phyloP scores from a whole-genome alignment of 2,888 invertebrate genomes.

The Tupiocoris notatus region DNA sequence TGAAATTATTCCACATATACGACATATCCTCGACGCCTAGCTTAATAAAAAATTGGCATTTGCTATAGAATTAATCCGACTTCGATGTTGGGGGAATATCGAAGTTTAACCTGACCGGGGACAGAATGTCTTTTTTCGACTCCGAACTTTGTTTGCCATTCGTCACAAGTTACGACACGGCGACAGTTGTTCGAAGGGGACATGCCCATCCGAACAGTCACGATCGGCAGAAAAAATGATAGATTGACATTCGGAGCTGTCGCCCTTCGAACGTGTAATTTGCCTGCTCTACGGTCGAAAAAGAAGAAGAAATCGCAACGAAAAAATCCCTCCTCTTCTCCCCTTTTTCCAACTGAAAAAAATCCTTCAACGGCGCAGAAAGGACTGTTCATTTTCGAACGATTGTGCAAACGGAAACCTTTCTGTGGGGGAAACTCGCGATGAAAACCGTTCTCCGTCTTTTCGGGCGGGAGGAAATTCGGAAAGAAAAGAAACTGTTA shows the following conservation, averaged over 20 bases:
- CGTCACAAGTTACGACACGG: neutral
- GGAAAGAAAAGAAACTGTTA: neutral
- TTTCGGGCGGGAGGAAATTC: neutral
- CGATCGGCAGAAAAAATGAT: neutral
- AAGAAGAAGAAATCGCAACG: neutral
- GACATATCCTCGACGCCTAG: too few relatives aligned
- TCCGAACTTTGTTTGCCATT: too few relatives aligned
- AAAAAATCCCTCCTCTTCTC: neutral
- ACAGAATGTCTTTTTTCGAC: too few relatives aligned
- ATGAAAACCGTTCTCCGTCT: neutral
- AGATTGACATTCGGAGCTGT: neutral
- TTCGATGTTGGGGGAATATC: too few relatives aligned
- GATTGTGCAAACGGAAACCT: constrained; percentile 13
- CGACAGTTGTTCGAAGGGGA: neutral
- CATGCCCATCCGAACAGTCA: neutral
- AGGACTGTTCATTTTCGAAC: neutral
- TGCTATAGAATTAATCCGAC: too few relatives aligned
- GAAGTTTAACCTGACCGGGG: too few relatives aligned
- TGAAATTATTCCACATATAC: too few relatives aligned
- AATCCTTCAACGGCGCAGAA: neutral
- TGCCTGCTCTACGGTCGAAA: neutral
- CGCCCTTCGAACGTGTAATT: too few relatives aligned
- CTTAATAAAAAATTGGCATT: too few relatives aligned
- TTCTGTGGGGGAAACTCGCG: neutral
- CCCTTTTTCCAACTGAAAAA: neutral